A percentile compares a stretch with the other conserved stretches of the same genome.
phyloP scores from a whole-genome alignment of 2,888 invertebrate species.

The Hyposoter didymator region DNA sequence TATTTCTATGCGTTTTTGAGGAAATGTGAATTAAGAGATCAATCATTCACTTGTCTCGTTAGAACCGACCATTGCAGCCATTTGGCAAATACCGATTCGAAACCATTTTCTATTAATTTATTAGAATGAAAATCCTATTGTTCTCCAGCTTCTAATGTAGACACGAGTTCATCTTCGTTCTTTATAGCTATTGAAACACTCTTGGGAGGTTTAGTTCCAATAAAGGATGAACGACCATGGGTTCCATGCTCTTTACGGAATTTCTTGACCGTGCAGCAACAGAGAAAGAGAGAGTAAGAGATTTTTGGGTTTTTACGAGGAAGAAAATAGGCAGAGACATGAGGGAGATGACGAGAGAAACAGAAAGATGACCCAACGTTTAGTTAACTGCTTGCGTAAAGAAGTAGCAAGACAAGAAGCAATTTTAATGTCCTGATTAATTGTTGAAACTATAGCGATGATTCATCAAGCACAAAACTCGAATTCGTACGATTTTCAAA shows the following conservation, averaged over 20 bases:
- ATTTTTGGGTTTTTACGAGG: background rate
- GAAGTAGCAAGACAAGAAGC: background rate
- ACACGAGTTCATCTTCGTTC: slow-evolving; percentile 51
- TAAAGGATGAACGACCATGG: background rate
- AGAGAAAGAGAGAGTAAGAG: background rate
- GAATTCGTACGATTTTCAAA: no score
- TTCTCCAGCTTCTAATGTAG: background rate
- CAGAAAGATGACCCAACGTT: background rate
- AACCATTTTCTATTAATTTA: no score
- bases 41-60: slow-evolving; percentile 47
- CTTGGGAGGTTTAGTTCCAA: slow-evolving; percentile 16
- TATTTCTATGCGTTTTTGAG: background rate
- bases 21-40: slow-evolving; percentile 29
- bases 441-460: background rate
- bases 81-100: background rate
- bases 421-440: slow-evolving; percentile 20
- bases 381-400: no score
- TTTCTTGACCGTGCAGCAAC: background rate
- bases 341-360: slow-evolving; percentile 14
- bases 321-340: slow-evolving; percentile 3
- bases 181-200: slow-evolving; percentile 55
- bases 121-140: no score
- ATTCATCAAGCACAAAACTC: background rate
- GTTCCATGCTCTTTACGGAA: background rate
- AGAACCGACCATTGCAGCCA: slow-evolving; percentile 12